A percentile compares a stretch with the other conserved stretches of the same genome.
phyloP scores from a whole-genome alignment of 2,797 vertebrate species.

The Eulemur coronatus region DNA sequence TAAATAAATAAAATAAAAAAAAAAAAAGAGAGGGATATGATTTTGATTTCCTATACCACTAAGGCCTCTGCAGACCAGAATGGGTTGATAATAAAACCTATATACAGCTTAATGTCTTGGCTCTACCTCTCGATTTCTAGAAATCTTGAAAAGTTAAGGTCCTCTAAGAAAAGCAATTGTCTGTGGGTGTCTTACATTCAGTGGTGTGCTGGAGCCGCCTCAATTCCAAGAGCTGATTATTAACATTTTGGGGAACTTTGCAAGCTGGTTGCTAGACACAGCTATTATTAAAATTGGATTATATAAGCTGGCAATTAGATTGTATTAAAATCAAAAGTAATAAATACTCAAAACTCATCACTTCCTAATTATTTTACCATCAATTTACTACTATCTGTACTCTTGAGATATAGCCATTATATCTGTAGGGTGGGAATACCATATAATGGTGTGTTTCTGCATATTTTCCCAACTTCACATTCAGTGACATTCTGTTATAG shows the following conservation, averaged over 20 bases:
- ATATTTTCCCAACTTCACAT: not conserved
- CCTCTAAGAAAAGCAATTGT: not conserved
- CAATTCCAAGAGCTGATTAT: not conserved
- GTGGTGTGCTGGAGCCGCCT: not conserved
- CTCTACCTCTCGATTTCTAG: not conserved
- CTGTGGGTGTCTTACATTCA: not conserved
- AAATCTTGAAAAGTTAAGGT: not conserved
- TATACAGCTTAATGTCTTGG: not conserved
- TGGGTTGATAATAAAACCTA: not conserved
- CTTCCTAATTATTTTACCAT: not conserved
- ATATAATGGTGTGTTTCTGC: rapidly evolving
- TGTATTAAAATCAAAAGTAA: not conserved
- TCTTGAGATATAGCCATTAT: not conserved
- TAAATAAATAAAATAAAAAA: no score
- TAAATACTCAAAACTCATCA: not conserved
- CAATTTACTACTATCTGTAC: not conserved
- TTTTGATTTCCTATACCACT: not conserved
- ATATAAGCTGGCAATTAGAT: not conserved
- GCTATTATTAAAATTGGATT: slow-evolving; percentile 33
- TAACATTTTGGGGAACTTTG: not conserved
- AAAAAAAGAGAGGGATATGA: not conserved
- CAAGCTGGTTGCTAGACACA: not conserved
- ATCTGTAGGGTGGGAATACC: not conserved
- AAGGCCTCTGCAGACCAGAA: not conserved
- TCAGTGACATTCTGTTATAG: not conserved